These are phyloP conservation scores for Picus viridis DNA, from an alignment of 2,797 vertebrate species.

Conservation along the genomic window DNA sequence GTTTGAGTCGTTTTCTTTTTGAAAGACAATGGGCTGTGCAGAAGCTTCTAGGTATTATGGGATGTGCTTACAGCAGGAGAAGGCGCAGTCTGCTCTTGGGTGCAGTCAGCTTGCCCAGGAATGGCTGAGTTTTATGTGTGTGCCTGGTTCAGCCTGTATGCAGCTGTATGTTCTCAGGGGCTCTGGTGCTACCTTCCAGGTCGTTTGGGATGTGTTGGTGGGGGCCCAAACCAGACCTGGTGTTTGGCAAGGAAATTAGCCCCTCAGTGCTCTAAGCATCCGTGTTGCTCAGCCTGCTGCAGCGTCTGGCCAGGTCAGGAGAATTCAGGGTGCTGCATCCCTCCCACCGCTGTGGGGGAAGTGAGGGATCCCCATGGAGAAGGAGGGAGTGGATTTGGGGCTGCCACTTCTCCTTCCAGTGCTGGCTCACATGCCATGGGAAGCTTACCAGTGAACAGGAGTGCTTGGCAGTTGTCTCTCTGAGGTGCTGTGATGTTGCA, in stretches of 20 bases:
- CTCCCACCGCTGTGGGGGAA: rapidly evolving
- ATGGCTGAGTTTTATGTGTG: background rate
- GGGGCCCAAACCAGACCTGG: background rate
- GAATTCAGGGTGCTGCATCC: background rate
- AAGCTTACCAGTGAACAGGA: background rate
- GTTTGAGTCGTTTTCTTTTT: background rate
- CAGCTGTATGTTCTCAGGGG: background rate
- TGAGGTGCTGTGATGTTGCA: background rate
- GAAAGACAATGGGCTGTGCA: slow-evolving; percentile 16
- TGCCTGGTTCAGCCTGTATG: background rate
- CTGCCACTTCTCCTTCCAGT: background rate
- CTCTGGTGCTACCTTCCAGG: background rate
- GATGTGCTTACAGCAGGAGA: background rate
- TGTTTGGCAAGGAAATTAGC: background rate
- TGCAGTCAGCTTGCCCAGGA: background rate
- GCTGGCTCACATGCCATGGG: background rate
- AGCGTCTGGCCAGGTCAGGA: background rate
- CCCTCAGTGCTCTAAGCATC: background rate
- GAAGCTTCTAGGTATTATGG: slow-evolving; percentile 14
- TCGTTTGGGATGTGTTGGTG: background rate
- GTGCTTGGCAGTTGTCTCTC: background rate
- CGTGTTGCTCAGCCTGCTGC: background rate
- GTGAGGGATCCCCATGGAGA: background rate
- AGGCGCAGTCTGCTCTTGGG: background rate
- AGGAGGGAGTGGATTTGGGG: background rate